Base-by-base conservation (phyloP, 2,797 vertebrate species). In the Ficedula albicollis region DNA sequence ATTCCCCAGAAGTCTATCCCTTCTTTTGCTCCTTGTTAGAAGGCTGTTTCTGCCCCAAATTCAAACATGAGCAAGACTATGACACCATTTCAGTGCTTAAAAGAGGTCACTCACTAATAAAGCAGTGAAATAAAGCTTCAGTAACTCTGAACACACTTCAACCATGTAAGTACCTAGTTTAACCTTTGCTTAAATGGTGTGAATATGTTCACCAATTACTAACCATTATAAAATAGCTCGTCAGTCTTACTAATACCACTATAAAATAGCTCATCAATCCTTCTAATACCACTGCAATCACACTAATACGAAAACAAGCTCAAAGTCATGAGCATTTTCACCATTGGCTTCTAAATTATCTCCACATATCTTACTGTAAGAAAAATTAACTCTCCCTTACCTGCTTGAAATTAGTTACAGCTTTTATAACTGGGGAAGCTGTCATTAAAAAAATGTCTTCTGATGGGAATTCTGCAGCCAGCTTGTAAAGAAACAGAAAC, bases 321-420 rank as follows among this genome's bases (percentile, higher is more conserved):
- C 26, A 59, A 62, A 44, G 22, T 27, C 6, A 8, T 9, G 32
- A 39, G 30, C 19, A 39, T 63, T 73, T 76, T 76, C 29, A 83
- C 56, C 17, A 64, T 4, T 62, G 74, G 6, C 7, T 59, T 77
- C 60, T 73, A 54, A 86, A 63, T 84, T 32, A 89, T 7, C 41
- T 54, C 30, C 26, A 74, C 9, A 17, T 15, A 16, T 52, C 25
- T 80, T 41, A 36, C 12, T 12, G 3, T 25, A 52, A 30, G 16
- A 66, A 83, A 89, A 88, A 63, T 4, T 5, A 63, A 46, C n/a
- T 48, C 8, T 36, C 5, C 81, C 97, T 97, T 95, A 99, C 99
- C 99, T 99, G 98, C 96, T 97, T 99, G 87, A 99, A 99, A 97
- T 99, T 99, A 10, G 98, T 99, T 80, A 99, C 97, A 36, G 99